Evolutionary conservation across 2,888 invertebrate species (phyloP).

Genomic region (Drosophila kanekoi): DNA sequence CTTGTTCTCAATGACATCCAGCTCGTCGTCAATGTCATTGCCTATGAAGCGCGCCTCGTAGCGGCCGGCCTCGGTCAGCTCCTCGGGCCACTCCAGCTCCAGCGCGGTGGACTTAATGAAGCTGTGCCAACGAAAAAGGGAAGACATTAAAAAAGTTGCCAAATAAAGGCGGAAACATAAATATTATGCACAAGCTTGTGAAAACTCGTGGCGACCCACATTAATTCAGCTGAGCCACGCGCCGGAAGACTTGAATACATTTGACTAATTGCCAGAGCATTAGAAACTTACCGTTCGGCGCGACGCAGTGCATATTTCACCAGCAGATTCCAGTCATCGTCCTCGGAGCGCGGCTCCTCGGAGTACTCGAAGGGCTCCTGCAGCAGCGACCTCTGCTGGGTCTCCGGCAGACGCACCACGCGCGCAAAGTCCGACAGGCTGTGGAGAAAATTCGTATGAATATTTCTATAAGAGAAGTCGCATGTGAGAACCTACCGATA

Average conservation of each 20-base stretch:
- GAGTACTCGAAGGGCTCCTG: slow-evolving; percentile 91
- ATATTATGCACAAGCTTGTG: slow-evolving; percentile 50
- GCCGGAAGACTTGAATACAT: slow-evolving; percentile 26
- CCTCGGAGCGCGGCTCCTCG: slow-evolving; percentile 89
- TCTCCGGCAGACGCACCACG: slow-evolving; percentile 89
- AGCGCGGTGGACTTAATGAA: slow-evolving; percentile 92
- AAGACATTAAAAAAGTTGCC: slow-evolving; percentile 15
- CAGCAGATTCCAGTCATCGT: slow-evolving; percentile 92
- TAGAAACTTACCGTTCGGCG: slow-evolving; percentile 87
- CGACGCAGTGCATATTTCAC: slow-evolving; percentile 92
- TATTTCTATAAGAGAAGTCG: not conserved
- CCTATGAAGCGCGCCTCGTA: slow-evolving; percentile 93
- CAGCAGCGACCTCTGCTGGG: slow-evolving; percentile 89
- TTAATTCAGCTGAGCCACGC: slow-evolving; percentile 52
- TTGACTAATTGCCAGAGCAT: slow-evolving; percentile 58
- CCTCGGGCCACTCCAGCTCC: slow-evolving; percentile 90
- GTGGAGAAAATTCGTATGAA: slow-evolving; percentile 9
- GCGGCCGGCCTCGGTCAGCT: slow-evolving; percentile 90
- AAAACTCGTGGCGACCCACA: slow-evolving; percentile 40
- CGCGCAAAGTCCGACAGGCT: slow-evolving; percentile 90
- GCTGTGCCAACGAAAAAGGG: slow-evolving; percentile 81
- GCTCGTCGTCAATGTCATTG: slow-evolving; percentile 93
- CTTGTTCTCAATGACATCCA: slow-evolving; percentile 93
- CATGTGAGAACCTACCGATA: slow-evolving; percentile 83
- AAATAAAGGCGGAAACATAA: slow-evolving; percentile 41